Evolutionary conservation across 2,888 invertebrate species (phyloP).

Genomic region (Drosophila pseudotalamancana): DNA sequence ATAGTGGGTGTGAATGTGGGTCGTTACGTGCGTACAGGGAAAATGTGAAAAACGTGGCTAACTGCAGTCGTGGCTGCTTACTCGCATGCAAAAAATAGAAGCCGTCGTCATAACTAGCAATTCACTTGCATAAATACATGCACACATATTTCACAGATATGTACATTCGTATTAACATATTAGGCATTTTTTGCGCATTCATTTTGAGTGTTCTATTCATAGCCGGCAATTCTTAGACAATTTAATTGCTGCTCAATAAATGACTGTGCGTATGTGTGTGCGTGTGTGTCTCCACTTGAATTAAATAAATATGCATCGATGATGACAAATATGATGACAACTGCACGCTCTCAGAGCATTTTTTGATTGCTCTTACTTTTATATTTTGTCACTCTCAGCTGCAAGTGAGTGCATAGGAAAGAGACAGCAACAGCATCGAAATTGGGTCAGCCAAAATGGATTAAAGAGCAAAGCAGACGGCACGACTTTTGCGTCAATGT

Average conservation of each 20-base stretch:
- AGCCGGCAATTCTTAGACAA: conserved; percentile 22
- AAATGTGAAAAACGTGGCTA: conserved; percentile 56
- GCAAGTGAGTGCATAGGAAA: conserved; percentile 40
- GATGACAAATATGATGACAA: conserved; percentile 48
- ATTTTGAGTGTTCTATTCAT: conserved; percentile 19
- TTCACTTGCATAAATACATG: conserved; percentile 3
- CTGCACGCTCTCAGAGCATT: conserved; percentile 17
- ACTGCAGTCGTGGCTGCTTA: conserved; percentile 35
- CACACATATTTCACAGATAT: background rate
- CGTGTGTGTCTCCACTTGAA: conserved; percentile 22
- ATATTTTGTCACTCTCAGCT: conserved; percentile 37
- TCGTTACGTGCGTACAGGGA: conserved; percentile 47
- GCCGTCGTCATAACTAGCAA: conserved; percentile 27
- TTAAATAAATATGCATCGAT: conserved; percentile 46
- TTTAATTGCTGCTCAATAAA: conserved; percentile 41
- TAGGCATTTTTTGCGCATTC: conserved; percentile 22
- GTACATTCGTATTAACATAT: background rate
- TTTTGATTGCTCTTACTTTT: conserved; percentile 10
- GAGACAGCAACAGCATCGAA: conserved; percentile 30
- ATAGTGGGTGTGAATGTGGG: conserved; percentile 46
- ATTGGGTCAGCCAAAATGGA: conserved; percentile 62
- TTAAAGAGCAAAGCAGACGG: conserved; percentile 34
- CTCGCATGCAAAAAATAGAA: conserved; percentile 45
- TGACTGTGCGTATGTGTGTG: conserved; percentile 1
- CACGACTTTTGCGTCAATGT: conserved; percentile 39